Evolutionary conservation across 2,888 invertebrate genomes (phyloP), one percentile per base, ranked within the genome.

Genomic region (Suillia variegata): DNA sequence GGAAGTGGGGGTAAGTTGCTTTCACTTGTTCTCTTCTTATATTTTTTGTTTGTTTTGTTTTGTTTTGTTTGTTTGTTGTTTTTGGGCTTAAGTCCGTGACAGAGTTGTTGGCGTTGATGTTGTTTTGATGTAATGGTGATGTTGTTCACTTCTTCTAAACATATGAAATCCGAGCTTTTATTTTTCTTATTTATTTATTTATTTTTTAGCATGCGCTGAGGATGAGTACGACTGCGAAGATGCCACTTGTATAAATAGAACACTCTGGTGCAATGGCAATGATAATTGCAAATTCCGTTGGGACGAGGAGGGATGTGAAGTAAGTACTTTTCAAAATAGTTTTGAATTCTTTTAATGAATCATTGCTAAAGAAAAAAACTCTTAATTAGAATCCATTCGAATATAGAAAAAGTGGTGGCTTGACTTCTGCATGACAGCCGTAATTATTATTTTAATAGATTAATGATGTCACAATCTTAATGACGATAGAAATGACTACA

Each of bases 191-290:
- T 13, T 38, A 4, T 38, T 38, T n/a, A 38, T n/a, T 38, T 38
- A 38, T n/a, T 54, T 54, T 50, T 50, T 54, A 71, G 70, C 45
- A 56, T 76, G 75, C 63, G 55, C 64, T n/a, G 68, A 62, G 85
- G 79, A 75, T 0, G 93, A 94, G 71, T 93, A 90, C 74, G 91
- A 94, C 80, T 95, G 95, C 75, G 92, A 93, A 69, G 95, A 95
- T 79, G 88, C 89, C 56, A 92, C 92, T 0, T 97, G 97, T 82
- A 96, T 97, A 64, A 86, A 88, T 31, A 67, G 66, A 0, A 72
- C 79, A 0, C 84, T 96, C 33, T 83, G 80, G 58, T 97, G 97
- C 79, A 92, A 96, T 78, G 77, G 83, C 0, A 84, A 86, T 38
- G 86, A 86, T 55, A 93, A 96, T 81, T 97, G 96, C 81, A 87